Evolutionary conservation across 2,888 invertebrate genomes (phyloP).

Genomic region (Agrotis ipsilon): DNA sequence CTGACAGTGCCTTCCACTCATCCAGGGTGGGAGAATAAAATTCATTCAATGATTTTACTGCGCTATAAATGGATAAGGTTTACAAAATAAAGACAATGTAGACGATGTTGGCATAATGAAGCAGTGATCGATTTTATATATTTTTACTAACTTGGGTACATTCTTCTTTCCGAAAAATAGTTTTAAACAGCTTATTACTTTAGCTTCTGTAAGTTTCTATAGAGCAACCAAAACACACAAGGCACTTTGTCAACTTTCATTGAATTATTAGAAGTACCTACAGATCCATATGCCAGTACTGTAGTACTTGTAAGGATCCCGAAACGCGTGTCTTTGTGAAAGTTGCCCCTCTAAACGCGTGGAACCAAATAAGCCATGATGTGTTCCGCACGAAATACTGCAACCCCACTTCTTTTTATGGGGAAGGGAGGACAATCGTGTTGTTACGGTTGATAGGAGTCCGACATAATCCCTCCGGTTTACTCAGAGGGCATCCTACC

Average conservation of each 20-base stretch:
- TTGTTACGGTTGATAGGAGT: slow-evolving; percentile 19
- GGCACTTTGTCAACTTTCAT: too few species aligned
- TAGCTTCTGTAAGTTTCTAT: too few species aligned
- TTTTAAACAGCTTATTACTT: too few species aligned
- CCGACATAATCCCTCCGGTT: slow-evolving; percentile 22
- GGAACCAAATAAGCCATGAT: slow-evolving; percentile 5
- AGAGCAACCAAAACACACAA: too few species aligned
- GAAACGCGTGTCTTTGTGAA: background rate
- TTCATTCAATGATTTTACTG: too few species aligned
- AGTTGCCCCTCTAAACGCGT: background rate
- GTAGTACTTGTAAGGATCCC: too few species aligned
- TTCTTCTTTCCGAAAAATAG: background rate
- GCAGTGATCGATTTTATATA: background rate
- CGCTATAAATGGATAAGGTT: too few species aligned
- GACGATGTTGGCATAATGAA: background rate
- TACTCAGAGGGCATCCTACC: background rate
- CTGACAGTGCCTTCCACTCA: too few species aligned
- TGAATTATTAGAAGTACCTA: too few species aligned
- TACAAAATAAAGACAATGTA: too few species aligned
- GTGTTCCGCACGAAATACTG: slow-evolving; percentile 16
- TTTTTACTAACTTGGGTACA: background rate
- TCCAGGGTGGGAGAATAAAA: too few species aligned
- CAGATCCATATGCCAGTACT: too few species aligned
- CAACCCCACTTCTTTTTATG: slow-evolving; percentile 7
- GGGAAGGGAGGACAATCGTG: slow-evolving; percentile 22